Evolutionary conservation across 2,888 invertebrate species (phyloP).

Genomic region (Petrophora chlorosata): DNA sequence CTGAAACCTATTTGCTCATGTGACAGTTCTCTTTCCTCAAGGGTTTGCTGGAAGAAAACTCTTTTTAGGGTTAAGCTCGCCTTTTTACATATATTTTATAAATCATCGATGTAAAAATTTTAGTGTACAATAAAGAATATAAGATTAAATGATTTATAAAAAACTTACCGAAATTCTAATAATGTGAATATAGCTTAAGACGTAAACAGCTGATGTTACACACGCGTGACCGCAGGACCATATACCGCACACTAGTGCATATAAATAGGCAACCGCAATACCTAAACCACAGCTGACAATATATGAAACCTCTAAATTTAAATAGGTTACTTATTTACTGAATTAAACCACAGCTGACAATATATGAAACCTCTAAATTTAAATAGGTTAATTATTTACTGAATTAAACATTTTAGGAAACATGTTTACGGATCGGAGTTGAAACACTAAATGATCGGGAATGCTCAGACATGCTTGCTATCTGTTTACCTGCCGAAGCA

Average conservation of each 20-base stretch:
- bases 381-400: too few species aligned
- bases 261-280: slow-evolving; percentile 3
- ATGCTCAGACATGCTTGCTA: neutral
- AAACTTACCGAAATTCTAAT: slow-evolving; percentile 7
- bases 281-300: neutral
- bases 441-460: slow-evolving; percentile 2
- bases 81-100: too few species aligned
- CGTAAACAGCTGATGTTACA: slow-evolving; percentile 7
- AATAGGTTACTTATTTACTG: too few species aligned
- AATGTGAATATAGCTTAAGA: neutral
- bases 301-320: too few species aligned
- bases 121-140: too few species aligned
- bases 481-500: slow-evolving; percentile 10
- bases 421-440: slow-evolving; percentile 2
- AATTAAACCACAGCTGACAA: neutral
- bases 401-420: neutral
- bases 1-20: too few species aligned
- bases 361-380: too few species aligned
- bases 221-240: neutral
- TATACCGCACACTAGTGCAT: neutral
- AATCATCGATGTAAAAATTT: too few species aligned
- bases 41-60: too few species aligned
- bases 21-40: too few species aligned
- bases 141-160: too few species aligned
- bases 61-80: too few species aligned